These are phyloP conservation scores for Ptilonorhynchus violaceus DNA, from an alignment of 2,113 vertebrate genomes.

Conservation along the genomic window DNA sequence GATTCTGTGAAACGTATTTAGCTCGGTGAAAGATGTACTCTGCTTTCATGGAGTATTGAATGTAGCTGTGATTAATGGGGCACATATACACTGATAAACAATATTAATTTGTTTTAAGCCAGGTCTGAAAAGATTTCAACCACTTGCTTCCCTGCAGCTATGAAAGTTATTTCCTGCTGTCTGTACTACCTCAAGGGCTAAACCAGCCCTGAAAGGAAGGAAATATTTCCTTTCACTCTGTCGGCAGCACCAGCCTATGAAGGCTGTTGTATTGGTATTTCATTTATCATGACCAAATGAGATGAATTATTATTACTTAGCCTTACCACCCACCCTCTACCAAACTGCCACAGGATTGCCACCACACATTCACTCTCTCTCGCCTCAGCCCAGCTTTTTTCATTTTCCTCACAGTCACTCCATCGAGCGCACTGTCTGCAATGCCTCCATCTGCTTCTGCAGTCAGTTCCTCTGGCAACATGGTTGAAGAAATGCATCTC, in stretches of 20 bases:
- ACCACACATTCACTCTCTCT: background rate
- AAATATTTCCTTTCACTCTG: background rate
- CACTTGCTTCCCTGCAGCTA: constrained; percentile 26
- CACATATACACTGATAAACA: constrained; percentile 51
- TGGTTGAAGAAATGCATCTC: background rate
- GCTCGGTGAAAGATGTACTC: constrained; percentile 40
- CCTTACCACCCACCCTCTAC: background rate
- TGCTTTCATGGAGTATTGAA: constrained; percentile 36
- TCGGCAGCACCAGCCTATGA: background rate
- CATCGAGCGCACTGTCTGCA: background rate
- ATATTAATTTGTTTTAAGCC: constrained; percentile 56
- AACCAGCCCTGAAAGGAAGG: constrained; percentile 28
- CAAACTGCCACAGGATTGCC: background rate
- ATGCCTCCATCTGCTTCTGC: background rate
- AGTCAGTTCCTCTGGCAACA: background rate
- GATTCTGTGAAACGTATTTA: background rate
- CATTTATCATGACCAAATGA: constrained; percentile 18
- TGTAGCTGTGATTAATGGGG: constrained; percentile 56
- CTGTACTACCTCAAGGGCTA: constrained; percentile 9
- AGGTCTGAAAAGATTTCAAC: constrained; percentile 51
- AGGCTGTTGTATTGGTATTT: background rate
- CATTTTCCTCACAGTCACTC: background rate
- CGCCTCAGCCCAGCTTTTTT: background rate
- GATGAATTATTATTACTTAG: background rate
- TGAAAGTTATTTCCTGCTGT: constrained; percentile 49